Base-by-base conservation (phyloP, 1,140 invertebrate species). In the Drosophila azteca region DNA sequence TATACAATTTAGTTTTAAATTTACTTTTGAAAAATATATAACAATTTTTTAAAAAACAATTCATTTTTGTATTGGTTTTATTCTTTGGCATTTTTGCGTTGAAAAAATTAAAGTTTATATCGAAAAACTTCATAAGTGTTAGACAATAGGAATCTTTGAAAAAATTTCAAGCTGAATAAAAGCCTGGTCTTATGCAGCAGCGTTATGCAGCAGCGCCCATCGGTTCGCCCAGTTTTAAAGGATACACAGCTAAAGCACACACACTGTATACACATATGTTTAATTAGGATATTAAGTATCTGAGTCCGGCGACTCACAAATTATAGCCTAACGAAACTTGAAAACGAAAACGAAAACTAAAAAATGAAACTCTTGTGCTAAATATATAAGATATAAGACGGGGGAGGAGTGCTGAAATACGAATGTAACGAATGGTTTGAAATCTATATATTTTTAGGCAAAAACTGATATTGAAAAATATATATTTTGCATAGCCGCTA, bases 11-110 rank as follows among this genome's bases (percentile, higher is more conserved):
- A 87, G 81, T 55, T 62, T 74, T 39, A 39, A 81, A 63, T 79
- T 87, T 82, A 87, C 80, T 76, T 77, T 78, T 76, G 66, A 60
- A 85, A 79, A 87, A 87, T 82, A 87, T 87, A 87, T 87, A 87
- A 85, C 82, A 87, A 75, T 81, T 85, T 81, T 72, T 61, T 55
- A 71, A 75, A 81, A 62, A 77, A 70, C 26, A 64, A 15, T 35
- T 17, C 0, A 29, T 39, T 43, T 45, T 64, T 45, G n/a, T n/a
- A n/a, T n/a, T 39, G 20, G 55, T 67, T 70, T 51, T 31, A 45
- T 43, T 41, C 1, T 20, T 20, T 20, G 17, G 2, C 43, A 35
- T 51, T 41, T 44, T 29, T 57, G 29, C 3, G 9, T 64, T 48
- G 7, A 4, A 31, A 13, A 29, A 24, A 9, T 29, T 41, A 1